Evolutionary conservation across 2,113 vertebrate genomes (phyloP).

Genomic region (Symphodus melops): DNA sequence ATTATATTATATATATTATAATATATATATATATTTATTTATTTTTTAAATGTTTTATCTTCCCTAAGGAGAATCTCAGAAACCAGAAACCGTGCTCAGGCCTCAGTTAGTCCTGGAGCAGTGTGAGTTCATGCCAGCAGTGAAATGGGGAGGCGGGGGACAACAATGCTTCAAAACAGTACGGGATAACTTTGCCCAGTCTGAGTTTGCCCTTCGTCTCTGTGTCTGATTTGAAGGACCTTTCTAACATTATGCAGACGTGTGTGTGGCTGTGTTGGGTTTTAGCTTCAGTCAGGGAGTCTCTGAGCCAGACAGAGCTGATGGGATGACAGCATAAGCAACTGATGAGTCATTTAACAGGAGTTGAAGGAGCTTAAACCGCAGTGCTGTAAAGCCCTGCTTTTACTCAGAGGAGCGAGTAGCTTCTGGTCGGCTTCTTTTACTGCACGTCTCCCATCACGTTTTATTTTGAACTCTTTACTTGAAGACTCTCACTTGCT

Average conservation of each 20-base stretch:
- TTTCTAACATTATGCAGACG: background rate
- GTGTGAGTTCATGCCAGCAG: too few species aligned
- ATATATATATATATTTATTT: too few species aligned
- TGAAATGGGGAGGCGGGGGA: too few species aligned
- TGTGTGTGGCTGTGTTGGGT: slow-evolving; percentile 30
- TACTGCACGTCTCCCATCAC: slow-evolving; percentile 17
- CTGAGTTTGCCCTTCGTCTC: background rate
- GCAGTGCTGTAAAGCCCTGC: slow-evolving; percentile 12
- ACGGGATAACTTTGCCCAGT: too few species aligned
- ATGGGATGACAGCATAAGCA: slow-evolving; percentile 51
- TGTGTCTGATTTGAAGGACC: background rate
- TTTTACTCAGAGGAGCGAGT: slow-evolving; percentile 33
- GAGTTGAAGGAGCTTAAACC: slow-evolving; percentile 54
- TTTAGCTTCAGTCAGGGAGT: slow-evolving; percentile 25
- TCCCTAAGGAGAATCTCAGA: slow-evolving; percentile 7
- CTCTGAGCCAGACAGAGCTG: slow-evolving; percentile 49
- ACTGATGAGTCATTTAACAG: slow-evolving; percentile 64
- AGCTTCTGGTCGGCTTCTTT: slow-evolving; percentile 31
- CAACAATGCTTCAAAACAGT: too few species aligned
- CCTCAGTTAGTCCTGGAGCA: too few species aligned
- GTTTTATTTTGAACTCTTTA: background rate
- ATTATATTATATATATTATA: too few species aligned
- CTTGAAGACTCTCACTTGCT: background rate
- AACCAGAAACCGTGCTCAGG: slow-evolving; percentile 2
- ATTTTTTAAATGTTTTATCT: too few species aligned